A percentile compares a stretch with the other conserved stretches of the same genome.
Conservation (phyloP, 2,797 vertebrate genomes). For the Hirundo rustica region DNA sequence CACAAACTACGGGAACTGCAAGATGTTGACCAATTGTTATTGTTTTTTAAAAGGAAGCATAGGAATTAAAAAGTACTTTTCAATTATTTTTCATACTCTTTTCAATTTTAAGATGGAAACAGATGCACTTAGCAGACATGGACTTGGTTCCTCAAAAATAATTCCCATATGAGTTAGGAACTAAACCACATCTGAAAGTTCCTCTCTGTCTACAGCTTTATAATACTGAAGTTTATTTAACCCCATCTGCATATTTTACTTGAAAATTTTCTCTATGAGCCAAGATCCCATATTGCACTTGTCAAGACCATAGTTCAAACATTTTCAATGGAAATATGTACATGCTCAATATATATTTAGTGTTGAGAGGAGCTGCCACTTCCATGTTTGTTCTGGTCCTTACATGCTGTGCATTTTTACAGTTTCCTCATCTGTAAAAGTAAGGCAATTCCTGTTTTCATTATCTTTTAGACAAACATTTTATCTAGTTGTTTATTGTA, state of each 20-base stretch:
- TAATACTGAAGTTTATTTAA: neutral
- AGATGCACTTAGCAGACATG: neutral
- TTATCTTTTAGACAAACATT: neutral
- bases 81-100: neutral
- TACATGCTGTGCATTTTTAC: neutral
- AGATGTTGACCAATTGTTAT: neutral
- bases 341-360: neutral
- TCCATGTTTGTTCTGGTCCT: neutral
- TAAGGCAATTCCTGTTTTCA: neutral
- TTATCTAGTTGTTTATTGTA: neutral
- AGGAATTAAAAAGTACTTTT: neutral
- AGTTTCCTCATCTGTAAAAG: neutral
- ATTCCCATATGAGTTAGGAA: neutral
- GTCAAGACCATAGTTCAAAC: neutral
- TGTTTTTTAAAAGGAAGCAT: neutral
- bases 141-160: neutral
- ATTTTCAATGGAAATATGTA: neutral
- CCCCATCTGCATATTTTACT: neutral
- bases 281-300: neutral
- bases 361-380: neutral
- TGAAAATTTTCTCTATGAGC: neutral
- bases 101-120: neutral
- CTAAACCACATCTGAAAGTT: neutral
- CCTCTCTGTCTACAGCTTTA: neutral
- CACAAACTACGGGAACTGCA: neutral